A percentile compares a stretch with the other conserved stretches of the same genome.
These are phyloP conservation scores for Lycodopsis pacificus DNA, from an alignment of 2,797 vertebrate genomes.

Conservation along the genomic window DNA sequence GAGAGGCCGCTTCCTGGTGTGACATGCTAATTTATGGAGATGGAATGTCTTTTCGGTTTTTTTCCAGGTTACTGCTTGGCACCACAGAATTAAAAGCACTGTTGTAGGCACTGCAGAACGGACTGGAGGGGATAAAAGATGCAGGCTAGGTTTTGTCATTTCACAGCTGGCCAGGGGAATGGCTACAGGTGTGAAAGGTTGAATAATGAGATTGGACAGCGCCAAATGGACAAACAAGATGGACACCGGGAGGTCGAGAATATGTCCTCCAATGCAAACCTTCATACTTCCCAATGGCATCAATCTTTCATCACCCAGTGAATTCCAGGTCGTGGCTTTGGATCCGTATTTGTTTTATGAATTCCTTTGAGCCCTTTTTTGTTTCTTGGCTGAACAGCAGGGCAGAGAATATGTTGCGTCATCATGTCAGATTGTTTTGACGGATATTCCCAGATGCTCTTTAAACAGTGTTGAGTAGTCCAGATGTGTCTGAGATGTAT, in stretches of 20 bases:
- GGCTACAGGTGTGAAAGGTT: constrained; percentile 17
- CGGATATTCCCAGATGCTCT: not conserved
- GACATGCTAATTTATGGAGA: constrained; percentile 62
- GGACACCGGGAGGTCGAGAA: constrained; percentile 7
- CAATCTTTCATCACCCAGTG: constrained; percentile 34
- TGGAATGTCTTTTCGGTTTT: constrained; percentile 34
- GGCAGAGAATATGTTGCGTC: not conserved
- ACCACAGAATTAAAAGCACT: constrained; percentile 47
- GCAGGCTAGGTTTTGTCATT: constrained; percentile 50
- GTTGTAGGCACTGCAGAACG: constrained; percentile 32
- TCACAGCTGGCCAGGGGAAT: constrained; percentile 41
- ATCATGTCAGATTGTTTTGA: not conserved
- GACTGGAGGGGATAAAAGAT: constrained; percentile 28
- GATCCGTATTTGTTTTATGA: constrained; percentile 15
- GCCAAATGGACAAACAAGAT: constrained; percentile 25
- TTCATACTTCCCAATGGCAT: constrained; percentile 36
- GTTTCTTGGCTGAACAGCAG: not conserved
- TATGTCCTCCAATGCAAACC: constrained; percentile 24
- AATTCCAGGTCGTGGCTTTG: constrained; percentile 40
- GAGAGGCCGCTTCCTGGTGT: constrained; percentile 33
- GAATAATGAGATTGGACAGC: constrained; percentile 28
- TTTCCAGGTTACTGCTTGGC: constrained; percentile 45
- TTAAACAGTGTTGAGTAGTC: not conserved
- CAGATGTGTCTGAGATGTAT: not conserved
- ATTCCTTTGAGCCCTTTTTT: constrained; percentile 11